Base-by-base conservation (phyloP, 2,888 invertebrate genomes). In the Clepsis dumicolana region DNA sequence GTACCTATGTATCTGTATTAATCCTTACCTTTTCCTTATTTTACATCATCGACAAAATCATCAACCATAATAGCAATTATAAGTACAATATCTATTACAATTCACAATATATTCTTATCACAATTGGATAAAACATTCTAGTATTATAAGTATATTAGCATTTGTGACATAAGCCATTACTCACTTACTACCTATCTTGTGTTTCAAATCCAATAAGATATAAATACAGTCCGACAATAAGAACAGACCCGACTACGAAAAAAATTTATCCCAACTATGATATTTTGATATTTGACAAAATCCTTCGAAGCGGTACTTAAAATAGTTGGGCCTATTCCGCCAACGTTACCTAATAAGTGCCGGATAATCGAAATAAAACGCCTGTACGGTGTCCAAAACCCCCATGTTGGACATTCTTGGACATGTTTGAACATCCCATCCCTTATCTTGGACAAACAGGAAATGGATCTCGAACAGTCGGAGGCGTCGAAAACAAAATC, bases 401-500 rank as follows among this genome's bases (percentile, higher is more conserved):
- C 72, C 69, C 73, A 71, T 79, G 80, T 80, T 72, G 77, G 18
- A 83, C 84, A 83, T 81, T 80, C 84, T 80, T 66, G 65, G 64
- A 77, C 79, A 76, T 82, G 77, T 85, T 84, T 84, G 81, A 76
- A 78, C 72, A 80, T 44, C n/a, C n/a, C 61, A 80, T 76, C 83
- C 84, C 85, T 85, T 86, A 85, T 86, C 86, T 81, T 73, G 38
- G 65, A 70, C 79, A 81, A 81, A 86, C 86, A 86, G 86, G 86
- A 86, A 83, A 85, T 82, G 74, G 82, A 83, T 82, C 82, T 75
- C 75, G 72, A 76, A 79, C 76, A 38, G 56, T 12, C 59, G 32
- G 68, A 68, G 64, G 68, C 64, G 67, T 67, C 50, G 68, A 48
- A 62, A 62, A 53, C 35, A 53, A 35, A 18, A 62, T 79, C 79